Percentiles rank a stretch among this genome's conserved stretches.
phyloP scores from a whole-genome alignment of 2,113 vertebrate genomes.

The Saimiri boliviensis region DNA sequence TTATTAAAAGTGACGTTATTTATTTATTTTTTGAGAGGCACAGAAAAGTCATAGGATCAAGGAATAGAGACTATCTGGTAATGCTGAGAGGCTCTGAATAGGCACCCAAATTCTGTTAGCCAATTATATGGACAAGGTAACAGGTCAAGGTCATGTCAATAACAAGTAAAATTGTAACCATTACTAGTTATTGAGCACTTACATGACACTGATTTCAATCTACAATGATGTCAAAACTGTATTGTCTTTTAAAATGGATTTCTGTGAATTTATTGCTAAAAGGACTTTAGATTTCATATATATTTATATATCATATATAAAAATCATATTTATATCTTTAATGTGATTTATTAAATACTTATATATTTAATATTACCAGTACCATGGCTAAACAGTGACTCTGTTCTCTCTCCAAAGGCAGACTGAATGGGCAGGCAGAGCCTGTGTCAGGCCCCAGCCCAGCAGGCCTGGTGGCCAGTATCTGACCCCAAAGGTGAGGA shows the following conservation, averaged over 20 bases:
- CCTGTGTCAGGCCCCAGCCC: slow-evolving; percentile 37
- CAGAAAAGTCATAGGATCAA: background rate
- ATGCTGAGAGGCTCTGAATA: background rate
- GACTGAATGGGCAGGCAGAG: background rate
- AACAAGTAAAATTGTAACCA: background rate
- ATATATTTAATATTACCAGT: background rate
- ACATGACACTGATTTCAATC: background rate
- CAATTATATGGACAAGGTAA: background rate
- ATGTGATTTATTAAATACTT: background rate
- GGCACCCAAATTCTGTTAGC: background rate
- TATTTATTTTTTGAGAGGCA: background rate
- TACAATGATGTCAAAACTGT: background rate
- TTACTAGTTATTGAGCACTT: background rate
- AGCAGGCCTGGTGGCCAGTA: slow-evolving; percentile 70
- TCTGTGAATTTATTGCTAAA: slow-evolving; percentile 17
- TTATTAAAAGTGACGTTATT: background rate
- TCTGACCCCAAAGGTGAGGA: background rate
- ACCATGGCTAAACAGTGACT: slow-evolving; percentile 38
- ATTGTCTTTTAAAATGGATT: slow-evolving; percentile 10
- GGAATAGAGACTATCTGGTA: background rate
- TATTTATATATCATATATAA: too few relatives aligned
- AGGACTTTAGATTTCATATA: background rate
- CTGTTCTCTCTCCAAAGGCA: background rate
- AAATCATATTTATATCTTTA: too few relatives aligned
- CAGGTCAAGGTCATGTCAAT: background rate